These are phyloP conservation scores for Zosterops pallidus DNA, from an alignment of 2,113 vertebrate genomes.

Conservation along the genomic window DNA sequence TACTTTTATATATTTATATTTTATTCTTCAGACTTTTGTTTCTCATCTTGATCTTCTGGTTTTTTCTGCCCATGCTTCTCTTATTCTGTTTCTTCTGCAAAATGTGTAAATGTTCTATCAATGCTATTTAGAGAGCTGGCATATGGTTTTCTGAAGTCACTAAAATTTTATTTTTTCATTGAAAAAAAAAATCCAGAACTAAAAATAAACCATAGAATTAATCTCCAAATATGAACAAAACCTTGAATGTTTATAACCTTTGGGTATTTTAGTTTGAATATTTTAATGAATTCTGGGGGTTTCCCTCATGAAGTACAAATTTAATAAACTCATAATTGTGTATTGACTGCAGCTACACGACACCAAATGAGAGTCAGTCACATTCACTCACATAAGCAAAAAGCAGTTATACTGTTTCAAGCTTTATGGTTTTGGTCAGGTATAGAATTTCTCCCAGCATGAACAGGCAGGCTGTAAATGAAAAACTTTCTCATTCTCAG, in stretches of 20 bases:
- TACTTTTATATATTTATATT: neutral
- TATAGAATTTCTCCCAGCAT: neutral
- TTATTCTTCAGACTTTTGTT: neutral
- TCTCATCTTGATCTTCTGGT: neutral
- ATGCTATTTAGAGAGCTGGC: neutral
- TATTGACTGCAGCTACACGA: neutral
- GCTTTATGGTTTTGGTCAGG: neutral
- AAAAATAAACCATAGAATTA: neutral
- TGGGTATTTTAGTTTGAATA: neutral
- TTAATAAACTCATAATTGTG: neutral
- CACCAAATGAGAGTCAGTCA: neutral
- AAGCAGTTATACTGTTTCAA: neutral
- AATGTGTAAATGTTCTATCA: neutral
- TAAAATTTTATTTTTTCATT: neutral
- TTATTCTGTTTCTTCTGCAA: neutral
- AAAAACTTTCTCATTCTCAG: neutral
- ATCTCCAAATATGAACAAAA: constrained; percentile 6
- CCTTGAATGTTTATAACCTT: neutral
- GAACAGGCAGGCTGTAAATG: neutral
- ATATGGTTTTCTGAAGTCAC: neutral
- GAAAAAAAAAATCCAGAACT: neutral
- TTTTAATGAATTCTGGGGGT: neutral
- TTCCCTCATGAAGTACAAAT: neutral
- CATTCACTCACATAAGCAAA: neutral
- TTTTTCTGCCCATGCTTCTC: neutral